Evolutionary conservation across 2,888 invertebrate species (phyloP), one percentile per base, ranked within the genome.

Genomic region (Catocala nupta): DNA sequence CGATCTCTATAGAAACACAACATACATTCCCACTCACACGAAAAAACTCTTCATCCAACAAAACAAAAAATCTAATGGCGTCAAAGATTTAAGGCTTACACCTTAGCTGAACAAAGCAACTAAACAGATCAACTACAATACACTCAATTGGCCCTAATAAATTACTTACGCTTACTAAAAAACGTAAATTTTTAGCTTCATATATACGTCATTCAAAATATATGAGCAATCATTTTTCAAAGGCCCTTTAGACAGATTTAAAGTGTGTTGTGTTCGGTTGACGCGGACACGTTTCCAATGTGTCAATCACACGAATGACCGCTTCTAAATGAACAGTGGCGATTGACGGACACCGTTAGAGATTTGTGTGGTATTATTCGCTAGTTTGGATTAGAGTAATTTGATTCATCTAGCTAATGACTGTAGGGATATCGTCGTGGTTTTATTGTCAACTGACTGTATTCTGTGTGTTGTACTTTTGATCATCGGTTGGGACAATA

Each of bases 221-320:
- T 71, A 85, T 83, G 86, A 82, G 82, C 88, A 83, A 85, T 88
- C 84, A 89, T 88, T 88, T 89, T 89, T 90, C 89, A 88, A 87
- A 82, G 84, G 83, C 84, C 79, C 86, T 83, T 81, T 81, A 82
- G 81, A 83, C 81, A 82, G 81, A 84, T 84, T 86, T 83, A 82
- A 84, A 84, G 81, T 84, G 81, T 84, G 80, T 77, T 81, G 81
- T 81, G 81, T 86, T 83, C 84, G 87, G 84, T 76, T 86, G 86
- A 85, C 83, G 80, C 78, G 80, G 6, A 39, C 78, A 77, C 83
- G 82, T 83, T 84, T 85, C 83, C 81, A 85, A 89, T 88, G 83
- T 86, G 90, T 88, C 89, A 87, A 86, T 90, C 87, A 81, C 80
- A 85, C 78, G 84, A 81, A 73, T 81, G 82, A 78, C 73, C 84